These are phyloP conservation scores for cattle (Bos taurus) DNA, from an alignment of 2,113 vertebrate species.

Conservation along the genomic window ARS-UCD2.0 NC_037333.1:66763001-66763500, in stretches of 20 bases:
- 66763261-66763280: background rate
- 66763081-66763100: background rate
- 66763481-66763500: background rate
- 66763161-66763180: background rate
- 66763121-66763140: background rate
- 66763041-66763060: background rate
- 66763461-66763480: background rate
- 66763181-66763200: background rate
- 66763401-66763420: constrained; percentile 10
- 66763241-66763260: background rate
- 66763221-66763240: background rate
- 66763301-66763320: background rate
- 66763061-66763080: background rate
- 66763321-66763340: background rate
- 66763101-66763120: background rate
- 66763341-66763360: background rate
- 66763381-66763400: background rate
- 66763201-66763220: background rate
- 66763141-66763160: background rate
- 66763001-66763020: background rate
- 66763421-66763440: background rate
- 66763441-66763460: background rate
- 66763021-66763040: background rate
- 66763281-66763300: background rate
- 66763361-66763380: background rate